Conservation (phyloP, 37 sponge, comb jelly and placozoan species). For the Crambe crambe region DNA sequence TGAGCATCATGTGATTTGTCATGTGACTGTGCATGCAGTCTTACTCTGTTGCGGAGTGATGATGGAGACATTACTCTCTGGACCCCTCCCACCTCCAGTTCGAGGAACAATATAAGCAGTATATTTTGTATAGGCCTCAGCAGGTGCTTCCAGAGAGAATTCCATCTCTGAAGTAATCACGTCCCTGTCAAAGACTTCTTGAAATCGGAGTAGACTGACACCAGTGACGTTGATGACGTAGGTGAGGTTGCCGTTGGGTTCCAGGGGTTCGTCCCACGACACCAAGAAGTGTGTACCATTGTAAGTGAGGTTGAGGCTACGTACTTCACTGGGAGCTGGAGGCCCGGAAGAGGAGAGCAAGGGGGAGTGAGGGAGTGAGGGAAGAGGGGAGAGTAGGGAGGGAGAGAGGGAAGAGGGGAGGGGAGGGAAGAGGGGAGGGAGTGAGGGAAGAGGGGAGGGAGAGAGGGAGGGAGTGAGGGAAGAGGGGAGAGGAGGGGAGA, state of each 20-base stretch:
- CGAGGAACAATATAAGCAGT: background rate
- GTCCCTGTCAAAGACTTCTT: background rate
- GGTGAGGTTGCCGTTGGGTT: constrained; percentile 33
- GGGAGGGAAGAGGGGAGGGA: background rate
- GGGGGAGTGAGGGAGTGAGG: background rate
- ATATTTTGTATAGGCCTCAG: constrained; percentile 15
- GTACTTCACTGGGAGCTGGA: constrained; percentile 24
- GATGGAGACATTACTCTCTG: background rate
- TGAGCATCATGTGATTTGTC: too few species aligned
- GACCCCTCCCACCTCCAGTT: constrained; percentile 14
- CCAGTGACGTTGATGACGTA: constrained; percentile 12
- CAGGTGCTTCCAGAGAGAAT: background rate
- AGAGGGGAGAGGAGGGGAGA: too few species aligned
- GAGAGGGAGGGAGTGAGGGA: background rate
- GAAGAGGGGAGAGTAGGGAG: too few species aligned
- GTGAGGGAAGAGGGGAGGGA: background rate
- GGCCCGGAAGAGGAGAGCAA: background rate
- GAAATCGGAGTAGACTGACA: background rate
- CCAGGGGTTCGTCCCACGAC: constrained; percentile 28
- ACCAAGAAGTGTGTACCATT: constrained; percentile 13
- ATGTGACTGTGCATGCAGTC: too few species aligned
- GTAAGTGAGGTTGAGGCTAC: background rate
- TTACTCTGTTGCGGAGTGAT: constrained; percentile 22
- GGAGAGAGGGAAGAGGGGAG: too few species aligned
- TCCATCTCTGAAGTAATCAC: background rate